Conservation (phyloP, 92 coral and sea anemone species). For the Isaurus tuberculatus region DNA sequence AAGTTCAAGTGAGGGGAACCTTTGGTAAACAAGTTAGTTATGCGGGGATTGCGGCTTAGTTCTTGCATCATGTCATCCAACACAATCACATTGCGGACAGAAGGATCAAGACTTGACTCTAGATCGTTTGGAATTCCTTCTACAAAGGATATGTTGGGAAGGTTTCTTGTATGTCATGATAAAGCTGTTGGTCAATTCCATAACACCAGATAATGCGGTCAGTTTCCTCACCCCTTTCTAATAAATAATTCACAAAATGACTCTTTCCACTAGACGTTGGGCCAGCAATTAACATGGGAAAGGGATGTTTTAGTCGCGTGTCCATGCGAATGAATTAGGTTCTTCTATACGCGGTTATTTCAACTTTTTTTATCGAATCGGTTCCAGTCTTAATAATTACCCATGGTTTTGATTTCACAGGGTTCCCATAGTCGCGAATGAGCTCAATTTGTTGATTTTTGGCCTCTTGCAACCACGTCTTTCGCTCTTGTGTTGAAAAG, state of each 20-base stretch:
- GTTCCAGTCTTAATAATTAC: conserved; percentile 24
- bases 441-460: no score
- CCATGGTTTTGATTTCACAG: no score
- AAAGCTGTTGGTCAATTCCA: not conserved
- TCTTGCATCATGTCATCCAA: conserved; percentile 14
- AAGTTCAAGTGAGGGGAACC: not conserved
- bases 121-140: no score
- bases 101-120: not conserved
- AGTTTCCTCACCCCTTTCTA: not conserved
- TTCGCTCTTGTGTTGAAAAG: no score
- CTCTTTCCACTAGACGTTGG: no score
- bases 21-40: no score
- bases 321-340: conserved; percentile 3
- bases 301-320: no score
- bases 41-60: no score
- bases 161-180: conserved; percentile 5
- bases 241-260: not conserved
- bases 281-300: conserved; percentile 24
- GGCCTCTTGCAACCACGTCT: no score
- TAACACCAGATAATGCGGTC: no score
- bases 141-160: conserved; percentile 6
- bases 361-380: conserved; percentile 7
- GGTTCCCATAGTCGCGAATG: conserved; percentile 17
- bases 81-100: no score
- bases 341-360: not conserved